Percentiles rank a stretch among this genome's conserved stretches.
Conservation (phyloP, 2,113 vertebrate species). For the Mixornis gularis region DNA sequence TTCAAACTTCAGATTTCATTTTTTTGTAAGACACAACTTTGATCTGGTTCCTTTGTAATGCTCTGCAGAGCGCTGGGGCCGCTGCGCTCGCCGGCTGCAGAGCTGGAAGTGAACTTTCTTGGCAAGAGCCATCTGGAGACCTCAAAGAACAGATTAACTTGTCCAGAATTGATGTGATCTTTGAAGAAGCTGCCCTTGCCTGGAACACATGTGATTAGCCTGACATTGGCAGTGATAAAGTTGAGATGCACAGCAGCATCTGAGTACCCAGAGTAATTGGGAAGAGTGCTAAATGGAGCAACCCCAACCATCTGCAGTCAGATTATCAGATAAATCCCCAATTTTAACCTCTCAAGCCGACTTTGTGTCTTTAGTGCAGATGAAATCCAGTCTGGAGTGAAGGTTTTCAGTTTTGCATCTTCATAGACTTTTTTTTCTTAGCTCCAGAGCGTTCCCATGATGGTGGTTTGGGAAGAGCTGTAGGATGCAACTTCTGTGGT, state of each 20-base stretch:
- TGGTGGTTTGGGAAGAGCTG: neutral
- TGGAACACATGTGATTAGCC: slow-evolving; percentile 49
- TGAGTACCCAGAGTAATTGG: neutral
- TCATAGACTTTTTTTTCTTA: neutral
- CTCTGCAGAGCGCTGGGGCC: slow-evolving; percentile 3
- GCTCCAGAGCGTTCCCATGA: fast-evolving
- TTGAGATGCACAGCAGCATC: neutral
- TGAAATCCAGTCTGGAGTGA: neutral
- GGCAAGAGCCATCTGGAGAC: slow-evolving; percentile 61
- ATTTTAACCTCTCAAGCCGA: neutral
- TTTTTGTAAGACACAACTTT: slow-evolving; percentile 53
- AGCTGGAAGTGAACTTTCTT: slow-evolving; percentile 56
- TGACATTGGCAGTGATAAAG: slow-evolving; percentile 32
- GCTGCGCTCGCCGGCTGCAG: neutral
- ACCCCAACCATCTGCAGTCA: neutral
- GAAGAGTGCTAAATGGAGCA: slow-evolving; percentile 13
- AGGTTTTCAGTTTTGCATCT: neutral
- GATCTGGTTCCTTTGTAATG: slow-evolving; percentile 61
- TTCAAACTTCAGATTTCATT: slow-evolving; percentile 59
- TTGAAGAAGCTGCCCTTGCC: slow-evolving; percentile 53
- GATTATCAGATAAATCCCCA: slow-evolving; percentile 18
- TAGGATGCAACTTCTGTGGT: neutral
- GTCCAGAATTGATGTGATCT: slow-evolving; percentile 61
- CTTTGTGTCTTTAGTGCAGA: neutral
- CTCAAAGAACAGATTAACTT: slow-evolving; percentile 63